These are phyloP conservation scores for Hydropsyche tenuis DNA, from an alignment of 1,140 invertebrate species.

Conservation along the genomic window DNA sequence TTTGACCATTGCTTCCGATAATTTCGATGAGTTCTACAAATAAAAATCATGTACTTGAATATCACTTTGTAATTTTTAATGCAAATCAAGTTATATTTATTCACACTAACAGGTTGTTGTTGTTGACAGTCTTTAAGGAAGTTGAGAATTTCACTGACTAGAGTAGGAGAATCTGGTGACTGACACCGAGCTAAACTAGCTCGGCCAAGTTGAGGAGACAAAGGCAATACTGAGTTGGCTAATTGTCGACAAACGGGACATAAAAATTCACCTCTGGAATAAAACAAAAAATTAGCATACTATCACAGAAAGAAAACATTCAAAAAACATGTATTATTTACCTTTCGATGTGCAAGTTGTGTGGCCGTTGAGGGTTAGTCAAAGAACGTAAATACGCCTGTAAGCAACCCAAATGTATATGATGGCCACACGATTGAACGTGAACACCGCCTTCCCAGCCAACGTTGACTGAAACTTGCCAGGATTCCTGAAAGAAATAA, in stretches of 20 bases:
- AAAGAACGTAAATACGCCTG: conserved; percentile 87
- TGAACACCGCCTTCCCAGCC: conserved; percentile 93
- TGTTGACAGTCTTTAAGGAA: conserved; percentile 73
- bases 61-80: conserved; percentile 17
- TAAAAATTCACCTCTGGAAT: conserved; percentile 81
- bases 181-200: conserved; percentile 62
- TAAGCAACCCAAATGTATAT: conserved; percentile 92
- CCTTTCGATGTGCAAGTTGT: conserved; percentile 76
- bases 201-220: conserved; percentile 81
- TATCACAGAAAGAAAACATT: neutral
- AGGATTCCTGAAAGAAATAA: conserved; percentile 67
- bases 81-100: neutral
- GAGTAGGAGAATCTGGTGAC: conserved; percentile 62
- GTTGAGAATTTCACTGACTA: conserved; percentile 67
- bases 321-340: conserved; percentile 52
- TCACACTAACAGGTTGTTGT: conserved; percentile 65
- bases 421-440: conserved; percentile 96
- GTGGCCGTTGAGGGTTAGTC: conserved; percentile 74
- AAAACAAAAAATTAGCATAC: conserved; percentile 39
- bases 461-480: conserved; percentile 84
- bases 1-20: conserved; percentile 80
- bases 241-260: conserved; percentile 94
- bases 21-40: conserved; percentile 66
- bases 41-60: conserved; percentile 1
- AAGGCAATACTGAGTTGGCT: conserved; percentile 89